Conservation (phyloP, 2,113 vertebrate species). For the Oplegnathus fasciatus region DNA sequence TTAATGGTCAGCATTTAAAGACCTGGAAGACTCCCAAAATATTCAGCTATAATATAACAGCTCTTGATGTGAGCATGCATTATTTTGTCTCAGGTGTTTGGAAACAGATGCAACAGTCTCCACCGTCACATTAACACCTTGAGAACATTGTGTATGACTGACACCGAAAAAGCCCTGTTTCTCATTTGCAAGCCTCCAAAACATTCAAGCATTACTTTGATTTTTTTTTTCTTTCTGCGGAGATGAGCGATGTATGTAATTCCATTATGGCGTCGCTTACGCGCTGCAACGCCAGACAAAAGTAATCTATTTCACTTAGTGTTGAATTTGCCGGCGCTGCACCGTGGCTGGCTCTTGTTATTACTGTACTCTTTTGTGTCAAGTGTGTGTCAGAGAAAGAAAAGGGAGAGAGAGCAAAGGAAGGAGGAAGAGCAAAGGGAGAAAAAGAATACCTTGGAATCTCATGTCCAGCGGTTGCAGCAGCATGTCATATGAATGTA, state of each 20-base stretch:
- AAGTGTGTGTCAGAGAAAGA: conserved; percentile 38
- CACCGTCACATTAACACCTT: not conserved
- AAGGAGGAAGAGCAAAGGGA: conserved; percentile 6
- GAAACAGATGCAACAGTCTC: not conserved
- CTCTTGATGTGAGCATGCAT: not conserved
- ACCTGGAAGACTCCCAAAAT: not conserved
- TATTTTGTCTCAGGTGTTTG: not conserved
- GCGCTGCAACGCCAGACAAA: conserved; percentile 29
- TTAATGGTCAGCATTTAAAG: not conserved
- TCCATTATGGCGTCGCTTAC: conserved; percentile 32
- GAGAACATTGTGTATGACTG: not conserved
- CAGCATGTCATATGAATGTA: conserved; percentile 43
- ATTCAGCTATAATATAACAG: not conserved
- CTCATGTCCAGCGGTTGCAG: conserved; percentile 52
- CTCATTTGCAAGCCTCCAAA: conserved; percentile 29
- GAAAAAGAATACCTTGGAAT: conserved; percentile 33
- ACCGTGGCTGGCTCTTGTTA: conserved; percentile 25
- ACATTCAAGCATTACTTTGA: not conserved
- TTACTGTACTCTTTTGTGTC: conserved; percentile 34
- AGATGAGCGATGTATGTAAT: conserved; percentile 54
- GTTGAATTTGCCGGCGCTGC: conserved; percentile 33
- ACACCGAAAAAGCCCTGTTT: conserved; percentile 10
- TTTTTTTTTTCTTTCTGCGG: not conserved
- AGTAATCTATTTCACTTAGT: conserved; percentile 56
- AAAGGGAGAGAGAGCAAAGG: not conserved